Evolutionary conservation across 2,113 vertebrate genomes (phyloP).

Genomic region (Dicentrarchus labrax): DNA sequence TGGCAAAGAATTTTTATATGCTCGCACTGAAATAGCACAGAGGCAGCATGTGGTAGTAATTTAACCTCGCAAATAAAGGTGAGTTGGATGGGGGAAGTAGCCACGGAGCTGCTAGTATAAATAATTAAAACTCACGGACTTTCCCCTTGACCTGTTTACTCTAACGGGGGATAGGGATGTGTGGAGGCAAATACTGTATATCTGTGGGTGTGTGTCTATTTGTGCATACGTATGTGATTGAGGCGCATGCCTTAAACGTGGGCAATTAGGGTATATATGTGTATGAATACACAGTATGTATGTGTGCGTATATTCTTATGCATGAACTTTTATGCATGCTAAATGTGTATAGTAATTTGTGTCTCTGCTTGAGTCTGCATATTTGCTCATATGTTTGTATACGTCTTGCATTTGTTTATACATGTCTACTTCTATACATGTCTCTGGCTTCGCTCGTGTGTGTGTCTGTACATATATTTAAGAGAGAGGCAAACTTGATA

Average conservation of each 20-base stretch:
- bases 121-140: constrained; percentile 32
- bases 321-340: background rate
- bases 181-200: constrained; percentile 8
- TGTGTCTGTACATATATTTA: constrained; percentile 26
- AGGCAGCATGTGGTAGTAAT: constrained; percentile 80
- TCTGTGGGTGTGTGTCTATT: background rate
- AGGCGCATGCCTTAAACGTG: background rate
- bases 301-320: constrained; percentile 11
- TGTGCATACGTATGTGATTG: constrained; percentile 7
- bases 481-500: constrained; percentile 59
- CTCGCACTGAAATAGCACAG: constrained; percentile 77
- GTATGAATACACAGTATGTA: constrained; percentile 11
- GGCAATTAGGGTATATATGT: constrained; percentile 5
- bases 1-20: constrained; percentile 77
- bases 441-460: background rate
- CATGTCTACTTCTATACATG: constrained; percentile 42
- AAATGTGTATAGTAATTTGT: constrained; percentile 57
- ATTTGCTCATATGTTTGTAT: constrained; percentile 57
- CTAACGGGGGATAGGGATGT: constrained; percentile 2
- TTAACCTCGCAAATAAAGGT: constrained; percentile 79
- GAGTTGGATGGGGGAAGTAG: constrained; percentile 36
- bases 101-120: constrained; percentile 49
- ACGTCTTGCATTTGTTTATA: constrained; percentile 60
- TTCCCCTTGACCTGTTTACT: constrained; percentile 52
- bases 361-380: constrained; percentile 37